Evolutionary conservation across 1,140 invertebrate genomes (phyloP), one percentile per base, ranked within the genome.

Genomic region (Ceratosolen fusciceps): DNA sequence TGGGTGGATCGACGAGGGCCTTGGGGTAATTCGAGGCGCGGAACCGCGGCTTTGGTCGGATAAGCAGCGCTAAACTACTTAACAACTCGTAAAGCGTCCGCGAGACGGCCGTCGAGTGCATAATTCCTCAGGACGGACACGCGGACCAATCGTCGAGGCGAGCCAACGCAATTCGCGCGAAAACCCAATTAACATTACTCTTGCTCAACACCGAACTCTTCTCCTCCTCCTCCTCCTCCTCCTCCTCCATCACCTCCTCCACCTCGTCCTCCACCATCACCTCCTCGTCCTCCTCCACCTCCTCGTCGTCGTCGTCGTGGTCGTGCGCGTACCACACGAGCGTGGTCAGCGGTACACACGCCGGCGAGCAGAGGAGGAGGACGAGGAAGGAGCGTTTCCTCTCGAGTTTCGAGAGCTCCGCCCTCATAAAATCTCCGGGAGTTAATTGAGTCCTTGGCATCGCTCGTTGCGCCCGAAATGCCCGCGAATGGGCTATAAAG

Each of bases 101-200:
- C 82, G 83, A 75, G 74, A 52, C 24, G 47, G 60, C n/a, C 31
- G 56, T 19, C 26, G 60, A 83, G 83, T 86, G 86, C 83, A 86
- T 85, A 86, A 87, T 86, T 84, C 85, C 82, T 83, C 12, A 1
- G 26, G 34, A 56, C 60, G 49, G 77, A 71, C 74, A 68, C 39
- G 67, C 29, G 26, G 68, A 73, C 49, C 71, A 80, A 77, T 73
- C 81, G 82, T 79, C 60, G 80, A 65, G n/a, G 76, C 80, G 58
- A 83, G 72, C 80, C 79, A 83, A 83, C 80, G 81, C 84, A 84
- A 88, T 87, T 87, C 81, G 83, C 84, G 83, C 82, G 74, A 78
- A 83, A 80, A 82, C 79, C 85, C 83, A 86, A 87, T 86, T 84
- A 86, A 83, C 83, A 84, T 87, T 86, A 83, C 84, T 83, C 83